Conservation (phyloP, 2,888 invertebrate species). For the Pseudoips prasinana region DNA sequence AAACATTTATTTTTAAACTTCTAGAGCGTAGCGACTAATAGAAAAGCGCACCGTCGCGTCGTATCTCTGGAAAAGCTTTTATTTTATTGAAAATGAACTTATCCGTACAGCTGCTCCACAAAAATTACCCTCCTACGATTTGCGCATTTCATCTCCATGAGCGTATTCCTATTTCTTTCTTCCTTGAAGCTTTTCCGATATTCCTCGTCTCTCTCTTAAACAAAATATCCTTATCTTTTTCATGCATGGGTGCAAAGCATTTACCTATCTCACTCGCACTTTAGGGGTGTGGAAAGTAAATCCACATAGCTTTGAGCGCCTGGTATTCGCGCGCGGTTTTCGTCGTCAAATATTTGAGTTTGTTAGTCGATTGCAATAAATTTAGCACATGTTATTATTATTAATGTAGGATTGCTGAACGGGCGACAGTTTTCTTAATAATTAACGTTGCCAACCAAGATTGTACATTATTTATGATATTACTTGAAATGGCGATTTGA, state of each 20-base stretch:
- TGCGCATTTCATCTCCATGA: conserved; percentile 43
- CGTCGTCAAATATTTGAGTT: conserved; percentile 32
- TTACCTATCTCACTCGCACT: conserved; percentile 21
- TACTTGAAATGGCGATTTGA: no score
- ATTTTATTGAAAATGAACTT: conserved; percentile 57
- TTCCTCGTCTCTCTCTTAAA: conserved; percentile 6
- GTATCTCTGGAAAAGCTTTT: conserved; percentile 34
- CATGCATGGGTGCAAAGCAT: conserved; percentile 16
- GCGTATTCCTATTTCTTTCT: conserved; percentile 31
- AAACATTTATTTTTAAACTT: conserved; percentile 18
- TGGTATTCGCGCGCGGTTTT: conserved; percentile 25
- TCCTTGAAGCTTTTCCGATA: conserved; percentile 16
- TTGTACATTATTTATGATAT: no score
- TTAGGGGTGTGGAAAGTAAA: conserved; percentile 20
- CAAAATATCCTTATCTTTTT: conserved; percentile 26
- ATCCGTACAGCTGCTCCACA: conserved; percentile 49
- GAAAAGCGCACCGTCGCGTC: conserved; percentile 11
- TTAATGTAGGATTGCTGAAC: not conserved
- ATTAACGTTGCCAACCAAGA: no score
- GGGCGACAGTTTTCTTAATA: not conserved
- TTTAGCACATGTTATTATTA: conserved; percentile 7
- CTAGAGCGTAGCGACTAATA: conserved; percentile 17
- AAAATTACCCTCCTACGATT: conserved; percentile 42
- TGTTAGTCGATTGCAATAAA: conserved; percentile 25
- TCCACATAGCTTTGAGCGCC: conserved; percentile 22